Conservation (phyloP, 2,888 invertebrate genomes). For the Leptinotarsa haldemani region DNA sequence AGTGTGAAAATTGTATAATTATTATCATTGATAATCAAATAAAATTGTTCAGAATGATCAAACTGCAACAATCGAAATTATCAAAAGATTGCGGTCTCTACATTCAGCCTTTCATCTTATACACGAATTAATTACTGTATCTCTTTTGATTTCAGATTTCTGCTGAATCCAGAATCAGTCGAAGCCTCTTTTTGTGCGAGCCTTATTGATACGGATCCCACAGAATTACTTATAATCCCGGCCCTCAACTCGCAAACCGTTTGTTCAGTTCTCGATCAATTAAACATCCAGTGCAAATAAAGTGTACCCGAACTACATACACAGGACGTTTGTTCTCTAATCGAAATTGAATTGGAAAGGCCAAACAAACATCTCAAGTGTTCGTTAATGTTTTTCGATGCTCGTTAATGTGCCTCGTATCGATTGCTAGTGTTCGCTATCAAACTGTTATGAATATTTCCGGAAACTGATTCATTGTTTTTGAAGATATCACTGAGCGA, state of each 20-base stretch:
- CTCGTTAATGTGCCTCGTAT: constrained; percentile 29
- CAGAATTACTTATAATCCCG: not conserved
- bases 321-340: constrained; percentile 26
- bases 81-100: no score
- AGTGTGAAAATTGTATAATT: no score
- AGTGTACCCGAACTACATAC: constrained; percentile 26
- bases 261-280: constrained; percentile 31
- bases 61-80: no score
- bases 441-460: constrained; percentile 39
- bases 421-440: constrained; percentile 24
- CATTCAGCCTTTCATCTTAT: no score
- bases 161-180: not conserved
- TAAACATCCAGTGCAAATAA: constrained; percentile 38
- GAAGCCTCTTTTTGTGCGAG: not conserved
- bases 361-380: constrained; percentile 23
- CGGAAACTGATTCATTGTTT: constrained; percentile 22
- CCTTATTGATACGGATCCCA: not conserved
- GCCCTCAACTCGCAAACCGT: not conserved
- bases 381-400: constrained; percentile 19
- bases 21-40: no score
- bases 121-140: not conserved
- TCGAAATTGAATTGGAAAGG: constrained; percentile 29
- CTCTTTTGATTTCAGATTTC: not conserved
- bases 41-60: no score
- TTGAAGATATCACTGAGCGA: not conserved